Percentiles rank a stretch among this genome's conserved stretches.
These are phyloP conservation scores for Tigriopus californicus DNA, from an alignment of 2,888 invertebrate species.

Conservation along the genomic window DNA sequence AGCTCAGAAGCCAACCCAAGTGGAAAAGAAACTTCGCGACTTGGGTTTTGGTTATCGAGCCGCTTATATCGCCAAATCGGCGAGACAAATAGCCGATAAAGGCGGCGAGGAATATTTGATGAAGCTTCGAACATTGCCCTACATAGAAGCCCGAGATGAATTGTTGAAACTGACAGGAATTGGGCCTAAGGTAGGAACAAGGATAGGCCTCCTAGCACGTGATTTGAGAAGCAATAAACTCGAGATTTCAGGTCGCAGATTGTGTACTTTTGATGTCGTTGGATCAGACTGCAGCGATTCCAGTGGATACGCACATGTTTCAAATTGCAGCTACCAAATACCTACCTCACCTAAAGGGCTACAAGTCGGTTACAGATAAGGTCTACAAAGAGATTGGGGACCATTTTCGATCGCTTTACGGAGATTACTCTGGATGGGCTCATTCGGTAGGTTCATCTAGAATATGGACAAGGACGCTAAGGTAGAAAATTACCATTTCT, in stretches of 20 bases:
- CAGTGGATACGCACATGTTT: slow-evolving; percentile 89
- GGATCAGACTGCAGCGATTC: slow-evolving; percentile 66
- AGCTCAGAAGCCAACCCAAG: slow-evolving; percentile 32
- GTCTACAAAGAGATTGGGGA: slow-evolving; percentile 69
- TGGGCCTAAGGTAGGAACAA: slow-evolving; percentile 60
- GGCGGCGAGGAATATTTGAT: slow-evolving; percentile 56
- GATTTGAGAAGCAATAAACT: not conserved
- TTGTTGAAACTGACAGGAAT: slow-evolving; percentile 66
- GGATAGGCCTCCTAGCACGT: slow-evolving; percentile 12
- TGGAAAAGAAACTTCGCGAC: slow-evolving; percentile 49
- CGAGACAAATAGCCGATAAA: slow-evolving; percentile 43
- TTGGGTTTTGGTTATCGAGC: slow-evolving; percentile 42
- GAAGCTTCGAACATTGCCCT: slow-evolving; percentile 43
- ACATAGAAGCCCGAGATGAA: slow-evolving; percentile 48
- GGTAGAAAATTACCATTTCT: too few species aligned
- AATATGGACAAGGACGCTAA: too few species aligned
- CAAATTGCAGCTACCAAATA: slow-evolving; percentile 68
- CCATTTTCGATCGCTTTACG: slow-evolving; percentile 58
- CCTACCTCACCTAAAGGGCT: slow-evolving; percentile 48
- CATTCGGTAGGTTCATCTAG: slow-evolving; percentile 49
- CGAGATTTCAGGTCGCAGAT: slow-evolving; percentile 57
- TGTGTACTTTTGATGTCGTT: slow-evolving; percentile 94
- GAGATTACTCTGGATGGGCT: slow-evolving; percentile 80
- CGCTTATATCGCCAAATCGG: slow-evolving; percentile 58
- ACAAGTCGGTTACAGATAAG: slow-evolving; percentile 59